Evolutionary conservation across 2,113 vertebrate genomes (phyloP).

Genomic region (Rostratula benghalensis): DNA sequence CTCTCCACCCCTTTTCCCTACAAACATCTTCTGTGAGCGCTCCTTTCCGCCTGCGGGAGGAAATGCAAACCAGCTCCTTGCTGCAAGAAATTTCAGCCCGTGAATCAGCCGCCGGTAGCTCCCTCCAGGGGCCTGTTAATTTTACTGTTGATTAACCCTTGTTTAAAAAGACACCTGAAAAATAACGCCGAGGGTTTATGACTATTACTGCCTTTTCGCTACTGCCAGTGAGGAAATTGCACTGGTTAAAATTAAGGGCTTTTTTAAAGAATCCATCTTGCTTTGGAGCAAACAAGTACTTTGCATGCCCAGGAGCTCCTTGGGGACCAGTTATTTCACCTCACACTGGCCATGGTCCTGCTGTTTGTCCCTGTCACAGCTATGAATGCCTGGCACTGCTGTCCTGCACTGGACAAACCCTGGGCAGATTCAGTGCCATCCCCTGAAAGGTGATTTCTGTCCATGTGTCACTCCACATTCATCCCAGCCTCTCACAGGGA

Average conservation of each 20-base stretch:
- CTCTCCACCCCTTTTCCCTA: constrained; percentile 67
- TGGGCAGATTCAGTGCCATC: not conserved
- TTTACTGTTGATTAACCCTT: constrained; percentile 49
- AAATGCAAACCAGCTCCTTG: not conserved
- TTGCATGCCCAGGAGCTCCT: constrained; percentile 18
- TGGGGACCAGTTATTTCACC: not conserved
- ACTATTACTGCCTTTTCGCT: not conserved
- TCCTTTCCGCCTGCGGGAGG: not conserved
- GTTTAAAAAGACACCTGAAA: constrained; percentile 17
- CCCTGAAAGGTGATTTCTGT: not conserved
- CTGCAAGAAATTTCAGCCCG: not conserved
- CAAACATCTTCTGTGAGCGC: constrained; percentile 21
- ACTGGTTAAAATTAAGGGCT: not conserved
- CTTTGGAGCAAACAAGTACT: constrained; percentile 44
- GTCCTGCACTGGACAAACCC: not conserved
- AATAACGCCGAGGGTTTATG: not conserved
- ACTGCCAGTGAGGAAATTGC: constrained; percentile 8
- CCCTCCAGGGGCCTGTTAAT: constrained; percentile 21
- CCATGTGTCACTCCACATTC: not conserved
- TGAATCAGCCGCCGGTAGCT: constrained; percentile 46
- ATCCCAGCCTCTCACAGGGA: not conserved
- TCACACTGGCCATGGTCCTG: not conserved
- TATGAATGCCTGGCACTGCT: constrained; percentile 32
- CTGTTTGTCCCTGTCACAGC: constrained; percentile 47
- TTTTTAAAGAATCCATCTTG: not conserved